Base-by-base conservation (phyloP, 2,113 vertebrate species). In the Phyllostomus hastatus region DNA sequence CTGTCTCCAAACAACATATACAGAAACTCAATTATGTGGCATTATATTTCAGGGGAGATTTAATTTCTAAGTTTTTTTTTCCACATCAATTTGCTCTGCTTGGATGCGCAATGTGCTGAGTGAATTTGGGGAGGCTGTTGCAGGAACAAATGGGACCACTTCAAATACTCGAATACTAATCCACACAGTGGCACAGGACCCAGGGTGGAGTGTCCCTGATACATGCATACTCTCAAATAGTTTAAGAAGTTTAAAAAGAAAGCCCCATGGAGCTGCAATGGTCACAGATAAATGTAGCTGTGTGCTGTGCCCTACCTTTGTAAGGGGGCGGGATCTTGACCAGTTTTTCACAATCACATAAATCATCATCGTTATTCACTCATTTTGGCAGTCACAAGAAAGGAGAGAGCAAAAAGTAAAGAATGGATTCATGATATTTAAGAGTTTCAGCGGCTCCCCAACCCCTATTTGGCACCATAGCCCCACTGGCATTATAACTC, bases 21-120 rank as follows among this genome's bases (percentile, higher is more conserved):
- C 97, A 98, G 98, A 98, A 97, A 98, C 97, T 98, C 98, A 98
- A 98, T 98, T 98, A 98, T 97, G 85, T 97, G 98, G 97, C 94
- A 95, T 98, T 98, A 97, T 98, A 98, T 98, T 99, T 98, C 94
- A 48, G 96, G 95, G 97, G 97, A 98, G 96, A 98, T 98, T 98
- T 98, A 96, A 97, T 94, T 96, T 98, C 98, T 98, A 92, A 97
- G 93, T 97, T 91, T 96, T 96, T 95, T 98, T 85, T 84, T 97
- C 28, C 28, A 19, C 59, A n/a, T 85, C 3, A 26, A 38, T 92
- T 66, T 59, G 69, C 67, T 94, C 46, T 69, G 35, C 82, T 82
- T 50, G 79, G 81, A 9, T 97, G 96, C 97, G 96, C 97, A n/a
- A 33, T 3, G 1, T 1, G 9, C 52, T 0, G 3, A 96, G 96